These are phyloP conservation scores for Thamnophis elegans DNA, from an alignment of 2,797 vertebrate species.

Conservation along the genomic window DNA sequence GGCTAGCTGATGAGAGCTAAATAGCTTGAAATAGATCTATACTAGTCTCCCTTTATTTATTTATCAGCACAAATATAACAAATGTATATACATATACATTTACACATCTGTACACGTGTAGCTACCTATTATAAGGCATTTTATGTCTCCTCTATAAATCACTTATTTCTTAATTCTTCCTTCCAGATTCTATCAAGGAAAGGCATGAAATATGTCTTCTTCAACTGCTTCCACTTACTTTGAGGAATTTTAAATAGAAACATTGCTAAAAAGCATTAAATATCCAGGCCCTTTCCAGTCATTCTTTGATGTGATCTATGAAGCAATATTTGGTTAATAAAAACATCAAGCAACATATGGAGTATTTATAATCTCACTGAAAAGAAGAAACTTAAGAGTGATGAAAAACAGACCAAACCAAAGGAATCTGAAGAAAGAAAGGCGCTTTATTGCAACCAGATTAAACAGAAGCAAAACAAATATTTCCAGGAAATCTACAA, in stretches of 20 bases:
- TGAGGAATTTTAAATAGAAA: neutral
- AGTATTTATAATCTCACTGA: neutral
- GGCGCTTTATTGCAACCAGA: neutral
- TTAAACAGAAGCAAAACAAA: neutral
- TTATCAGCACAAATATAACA: too few relatives aligned
- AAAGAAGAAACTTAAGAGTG: conserved; percentile 10
- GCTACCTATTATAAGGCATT: neutral
- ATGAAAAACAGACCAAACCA: conserved; percentile 1
- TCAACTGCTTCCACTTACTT: neutral
- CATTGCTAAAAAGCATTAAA: neutral
- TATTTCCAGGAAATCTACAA: neutral
- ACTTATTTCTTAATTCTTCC: conserved; percentile 18
- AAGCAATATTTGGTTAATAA: neutral
- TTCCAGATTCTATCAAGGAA: conserved; percentile 15
- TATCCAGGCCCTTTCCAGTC: rapidly evolving
- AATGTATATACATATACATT: neutral
- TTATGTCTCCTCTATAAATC: neutral
- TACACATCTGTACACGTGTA: neutral
- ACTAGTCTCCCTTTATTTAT: too few relatives aligned
- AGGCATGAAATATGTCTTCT: neutral
- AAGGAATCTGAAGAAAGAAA: neutral
- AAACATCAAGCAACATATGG: neutral
- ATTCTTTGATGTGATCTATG: neutral
- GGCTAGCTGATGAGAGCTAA: too few relatives aligned
- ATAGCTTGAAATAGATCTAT: too few relatives aligned